Evolutionary conservation across 2,113 vertebrate genomes (phyloP), one percentile per base, ranked within the genome.

Genomic region (Lota lota): DNA sequence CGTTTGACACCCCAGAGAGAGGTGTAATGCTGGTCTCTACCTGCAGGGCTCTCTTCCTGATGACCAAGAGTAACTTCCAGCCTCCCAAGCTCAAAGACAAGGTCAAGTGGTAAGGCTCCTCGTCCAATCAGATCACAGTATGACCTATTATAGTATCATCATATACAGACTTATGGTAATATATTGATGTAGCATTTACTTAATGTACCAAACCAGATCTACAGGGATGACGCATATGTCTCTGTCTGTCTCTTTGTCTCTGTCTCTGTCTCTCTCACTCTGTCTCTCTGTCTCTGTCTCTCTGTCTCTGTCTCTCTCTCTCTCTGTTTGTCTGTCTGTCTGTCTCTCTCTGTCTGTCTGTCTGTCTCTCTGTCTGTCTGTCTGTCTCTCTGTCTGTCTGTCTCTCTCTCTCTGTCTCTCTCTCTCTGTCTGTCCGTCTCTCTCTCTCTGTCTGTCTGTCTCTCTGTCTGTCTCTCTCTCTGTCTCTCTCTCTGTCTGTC

Each of bases 61-160:
- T 99, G 97, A 98, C 96, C 0, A 99, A 99, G 93, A 98, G 97
- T 88, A 99, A 96, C 88, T 99, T 99, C 82, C 96, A 98, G 72
- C 96, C 97, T 76, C 97, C 97, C 16, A 99, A 99, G 83, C 90
- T 99, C 86, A 99, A 98, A 91, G 97, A 99, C 86, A 98, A 98
- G 91, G 84, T 95, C 74, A 98, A 98, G 67, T 98, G 97, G 97
- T 97, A 91, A 93, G 91, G 54, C 2, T 0, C 8, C 5, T 1
- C 1, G 3, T 1, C n/a, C 19, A 47, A 47, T 47, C 40, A 47
- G 7, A 1, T 47, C 40, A 8, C 40, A 47, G 40, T 47, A 47
- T 47, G 40, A 47, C 40, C 10, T 47, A 47, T 47, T 14, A 11
- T 47, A 47, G 40, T 47, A 2, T 47, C 40, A 47, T 1, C 40